Evolutionary conservation across 1,140 invertebrate genomes (phyloP).

Genomic region (Orius laevigatus): DNA sequence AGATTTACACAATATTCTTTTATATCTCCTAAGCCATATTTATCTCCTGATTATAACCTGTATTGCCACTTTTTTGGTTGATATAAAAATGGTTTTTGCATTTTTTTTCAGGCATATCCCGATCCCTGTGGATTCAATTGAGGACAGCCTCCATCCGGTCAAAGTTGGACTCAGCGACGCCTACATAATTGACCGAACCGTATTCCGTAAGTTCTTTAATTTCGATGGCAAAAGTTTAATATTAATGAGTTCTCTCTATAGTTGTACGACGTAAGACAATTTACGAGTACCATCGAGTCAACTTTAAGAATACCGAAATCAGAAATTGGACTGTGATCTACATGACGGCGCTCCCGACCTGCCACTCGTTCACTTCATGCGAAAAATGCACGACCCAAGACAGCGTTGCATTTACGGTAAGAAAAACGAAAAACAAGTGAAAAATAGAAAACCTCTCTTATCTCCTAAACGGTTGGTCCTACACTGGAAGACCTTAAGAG

Average conservation of each 20-base stretch:
- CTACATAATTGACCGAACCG: constrained; percentile 78
- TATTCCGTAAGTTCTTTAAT: constrained; percentile 50
- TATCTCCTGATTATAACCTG: too few relatives aligned
- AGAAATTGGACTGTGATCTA: constrained; percentile 68
- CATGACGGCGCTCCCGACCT: constrained; percentile 71
- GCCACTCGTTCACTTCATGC: constrained; percentile 63
- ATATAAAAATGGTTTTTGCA: too few relatives aligned
- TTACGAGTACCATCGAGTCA: constrained; percentile 89
- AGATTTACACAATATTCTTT: too few relatives aligned
- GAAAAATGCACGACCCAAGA: constrained; percentile 45
- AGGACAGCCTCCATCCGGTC: constrained; percentile 74
- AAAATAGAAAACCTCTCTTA: too few relatives aligned
- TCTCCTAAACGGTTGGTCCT: too few relatives aligned
- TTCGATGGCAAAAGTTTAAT: not conserved
- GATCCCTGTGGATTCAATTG: constrained; percentile 51
- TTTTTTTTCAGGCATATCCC: constrained; percentile 55
- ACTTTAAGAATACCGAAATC: constrained; percentile 58
- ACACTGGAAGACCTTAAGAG: too few relatives aligned
- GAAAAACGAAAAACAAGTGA: too few relatives aligned
- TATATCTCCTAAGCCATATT: too few relatives aligned
- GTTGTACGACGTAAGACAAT: constrained; percentile 80
- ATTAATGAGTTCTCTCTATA: constrained; percentile 29
- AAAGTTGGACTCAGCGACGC: constrained; percentile 97
- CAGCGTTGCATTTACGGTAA: constrained; percentile 20
- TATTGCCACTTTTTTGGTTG: too few relatives aligned